Evolutionary conservation across 2,888 invertebrate species (phyloP).

Genomic region (Agonopterix alstromeriana): DNA sequence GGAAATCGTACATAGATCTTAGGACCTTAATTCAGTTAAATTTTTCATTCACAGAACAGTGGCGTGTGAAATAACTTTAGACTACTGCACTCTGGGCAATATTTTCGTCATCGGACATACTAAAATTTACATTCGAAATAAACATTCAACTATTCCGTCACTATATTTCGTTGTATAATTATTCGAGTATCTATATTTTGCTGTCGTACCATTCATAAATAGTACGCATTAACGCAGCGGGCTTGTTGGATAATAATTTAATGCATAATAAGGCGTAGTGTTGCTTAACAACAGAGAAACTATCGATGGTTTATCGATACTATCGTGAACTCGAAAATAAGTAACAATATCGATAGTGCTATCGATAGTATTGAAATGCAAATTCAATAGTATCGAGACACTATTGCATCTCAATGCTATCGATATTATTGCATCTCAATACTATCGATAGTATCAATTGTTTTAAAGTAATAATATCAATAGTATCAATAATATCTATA

Average conservation of each 20-base stretch:
- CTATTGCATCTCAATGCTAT: no score
- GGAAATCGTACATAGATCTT: no score
- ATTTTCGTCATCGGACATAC: constrained; percentile 19
- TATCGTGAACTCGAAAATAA: no score
- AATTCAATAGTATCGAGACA: no score
- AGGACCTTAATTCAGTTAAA: no score
- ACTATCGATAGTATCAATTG: no score
- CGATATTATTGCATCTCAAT: no score
- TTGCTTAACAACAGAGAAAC: no score
- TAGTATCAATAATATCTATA: no score
- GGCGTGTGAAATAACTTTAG: neutral
- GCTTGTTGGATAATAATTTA: constrained; percentile 17
- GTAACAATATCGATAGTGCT: no score
- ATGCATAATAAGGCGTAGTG: constrained; percentile 14
- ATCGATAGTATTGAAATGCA: neutral
- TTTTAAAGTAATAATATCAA: no score
- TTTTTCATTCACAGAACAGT: neutral
- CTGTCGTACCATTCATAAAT: constrained; percentile 1
- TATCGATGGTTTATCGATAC: no score
- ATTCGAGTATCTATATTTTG: constrained; percentile 1
- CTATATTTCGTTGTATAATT: constrained; percentile 17
- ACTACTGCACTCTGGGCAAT: constrained; percentile 8
- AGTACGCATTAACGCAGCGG: constrained; percentile 2
- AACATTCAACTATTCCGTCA: constrained; percentile 16
- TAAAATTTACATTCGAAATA: constrained; percentile 29